Evolutionary conservation across 2,797 vertebrate species (phyloP), one percentile per base, ranked within the genome.

Genomic region (Sebastiscus tertius): DNA sequence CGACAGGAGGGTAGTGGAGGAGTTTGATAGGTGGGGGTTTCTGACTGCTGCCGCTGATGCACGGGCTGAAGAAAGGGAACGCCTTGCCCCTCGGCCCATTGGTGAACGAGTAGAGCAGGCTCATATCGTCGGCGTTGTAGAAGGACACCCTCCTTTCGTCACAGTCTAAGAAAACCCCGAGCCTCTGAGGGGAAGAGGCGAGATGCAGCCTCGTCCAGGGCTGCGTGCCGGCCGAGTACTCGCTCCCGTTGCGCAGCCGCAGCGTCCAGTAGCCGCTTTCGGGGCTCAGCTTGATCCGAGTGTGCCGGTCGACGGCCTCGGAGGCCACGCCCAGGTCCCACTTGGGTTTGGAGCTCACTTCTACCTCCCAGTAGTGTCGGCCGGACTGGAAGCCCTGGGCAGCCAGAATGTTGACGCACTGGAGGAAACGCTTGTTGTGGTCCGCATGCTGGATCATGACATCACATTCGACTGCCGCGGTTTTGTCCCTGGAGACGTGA

Each of bases 61-160:
- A 97, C 2, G 97, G 96, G 92, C 97, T 98, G 90, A 98, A 97
- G 92, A 98, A 97, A 55, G 97, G 96, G 75, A 95, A 97, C 42
- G 88, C 94, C 12, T 91, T 96, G 56, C 91, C 86, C 0, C 91
- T 87, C 0, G 95, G 95, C 34, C 94, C 95, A 6, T 90, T 89
- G 75, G 82, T 75, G 75, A 97, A 98, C 0, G 94, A 93, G 92
- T 93, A 96, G 36, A 98, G 91, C 72, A 97, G 95, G 13, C 90
- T 93, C 97, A 98, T 97, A 31, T 95, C 79, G 3, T 95, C 90
- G 0, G 96, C 95, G 0, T 97, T 87, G 20, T 96, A 98, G 91
- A 98, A 98, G 33, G 95, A 82, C 65, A 97, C 96, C 2, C 83
- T 92, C 62, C 87, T 92, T 67, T 95, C 95, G 14, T 95, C 95